Evolutionary conservation across 2,113 vertebrate genomes (phyloP).

Genomic region (Trogon surrucura): DNA sequence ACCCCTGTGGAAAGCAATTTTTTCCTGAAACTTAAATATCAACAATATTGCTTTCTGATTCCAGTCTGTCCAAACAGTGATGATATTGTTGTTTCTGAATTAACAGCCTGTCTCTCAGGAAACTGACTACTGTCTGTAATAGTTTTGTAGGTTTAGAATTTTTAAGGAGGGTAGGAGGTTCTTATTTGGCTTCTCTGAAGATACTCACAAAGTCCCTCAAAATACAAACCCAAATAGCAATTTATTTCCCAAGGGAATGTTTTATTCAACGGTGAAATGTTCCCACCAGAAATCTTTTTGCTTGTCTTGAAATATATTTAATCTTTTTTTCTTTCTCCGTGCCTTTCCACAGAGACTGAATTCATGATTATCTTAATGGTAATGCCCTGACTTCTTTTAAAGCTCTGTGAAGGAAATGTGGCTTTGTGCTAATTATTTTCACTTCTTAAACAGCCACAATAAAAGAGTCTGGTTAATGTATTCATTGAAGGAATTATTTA

Average conservation of each 20-base stretch:
- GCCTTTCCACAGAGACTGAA: constrained; percentile 69
- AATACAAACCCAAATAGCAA: constrained; percentile 51
- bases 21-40: not conserved
- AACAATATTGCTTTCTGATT: not conserved
- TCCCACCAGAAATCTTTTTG: constrained; percentile 74
- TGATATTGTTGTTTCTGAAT: not conserved
- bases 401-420: constrained; percentile 71
- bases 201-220: constrained; percentile 36
- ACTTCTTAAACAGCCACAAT: constrained; percentile 75
- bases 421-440: constrained; percentile 78
- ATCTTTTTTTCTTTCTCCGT: constrained; percentile 32
- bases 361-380: constrained; percentile 69
- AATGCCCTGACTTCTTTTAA: constrained; percentile 70
- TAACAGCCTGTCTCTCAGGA: not conserved
- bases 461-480: constrained; percentile 73
- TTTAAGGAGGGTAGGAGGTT: constrained; percentile 15
- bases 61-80: not conserved
- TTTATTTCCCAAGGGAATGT: constrained; percentile 66
- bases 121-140: not conserved
- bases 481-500: constrained; percentile 79
- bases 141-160: constrained; percentile 2
- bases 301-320: constrained; percentile 75
- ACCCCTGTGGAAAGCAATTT: accelerated
- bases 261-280: constrained; percentile 68
- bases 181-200: constrained; percentile 21